These are phyloP conservation scores for Dicycla oo DNA, from an alignment of 2,888 invertebrate genomes.

Conservation along the genomic window DNA sequence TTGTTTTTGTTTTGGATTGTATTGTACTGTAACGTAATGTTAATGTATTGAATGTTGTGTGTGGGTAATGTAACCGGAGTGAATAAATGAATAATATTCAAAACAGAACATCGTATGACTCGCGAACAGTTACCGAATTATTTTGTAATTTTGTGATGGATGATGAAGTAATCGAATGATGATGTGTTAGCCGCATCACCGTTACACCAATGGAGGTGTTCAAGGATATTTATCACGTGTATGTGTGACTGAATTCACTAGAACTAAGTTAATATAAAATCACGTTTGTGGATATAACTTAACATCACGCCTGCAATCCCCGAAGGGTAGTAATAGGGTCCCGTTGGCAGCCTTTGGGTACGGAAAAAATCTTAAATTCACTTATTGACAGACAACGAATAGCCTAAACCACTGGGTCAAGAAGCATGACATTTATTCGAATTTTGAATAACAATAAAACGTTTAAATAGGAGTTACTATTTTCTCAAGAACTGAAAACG, in stretches of 20 bases:
- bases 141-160: constrained; percentile 9
- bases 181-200: constrained; percentile 25
- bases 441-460: too few species aligned
- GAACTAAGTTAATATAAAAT: background rate
- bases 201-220: constrained; percentile 43
- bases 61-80: too few species aligned
- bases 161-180: constrained; percentile 36
- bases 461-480: too few species aligned
- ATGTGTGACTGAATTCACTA: constrained; percentile 11
- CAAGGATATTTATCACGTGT: constrained; percentile 31
- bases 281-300: background rate
- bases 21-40: too few species aligned
- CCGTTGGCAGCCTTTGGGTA: too few species aligned
- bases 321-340: background rate
- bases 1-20: too few species aligned
- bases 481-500: too few species aligned
- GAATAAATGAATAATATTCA: background rate
- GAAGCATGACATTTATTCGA: background rate
- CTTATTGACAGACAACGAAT: background rate
- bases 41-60: too few species aligned
- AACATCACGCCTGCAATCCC: background rate
- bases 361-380: background rate
- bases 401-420: background rate
- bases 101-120: constrained; percentile 53
- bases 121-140: constrained; percentile 30